Evolutionary conservation across 2,797 vertebrate species (phyloP), one percentile per base, ranked within the genome.

Genomic region (Eleutherodactylus coqui): DNA sequence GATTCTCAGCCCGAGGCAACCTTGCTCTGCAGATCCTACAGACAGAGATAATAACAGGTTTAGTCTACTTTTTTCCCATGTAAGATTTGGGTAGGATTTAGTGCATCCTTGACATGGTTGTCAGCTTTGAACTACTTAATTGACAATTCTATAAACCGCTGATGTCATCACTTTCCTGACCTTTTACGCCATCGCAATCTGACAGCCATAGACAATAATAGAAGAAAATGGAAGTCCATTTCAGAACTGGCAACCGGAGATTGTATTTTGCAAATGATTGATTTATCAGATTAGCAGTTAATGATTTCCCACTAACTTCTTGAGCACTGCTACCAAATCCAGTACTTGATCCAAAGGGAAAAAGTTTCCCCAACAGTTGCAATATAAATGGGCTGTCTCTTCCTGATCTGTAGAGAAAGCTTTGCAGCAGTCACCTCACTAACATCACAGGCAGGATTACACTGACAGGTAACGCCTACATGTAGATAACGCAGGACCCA

Each of bases 1-100:
- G 45, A 70, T 72, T 70, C 36, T 21, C 47, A 27, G 80, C 80
- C 80, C 36, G 32, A 49, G 80, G 80, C 62, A 41, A 27, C 47
- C 51, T 72, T 45, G 70, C 70, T 73, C 43, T 73, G 70, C 70
- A 45, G 70, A 73, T 73, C 70, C 41, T 27, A 73, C 70, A 73
- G 38, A 73, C 70, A 43, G 70, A 73, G 70, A 41, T 73, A 73
- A 45, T 73, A 43, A 43, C 70, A 73, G 70, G 70, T 73, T 73
- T 41, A 70, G 11, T 43, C 17, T 41, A 1, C 17, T 45, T 41
- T 24, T 43, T 41, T 5, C 38, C 69, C 24, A 45, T 45, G 21
- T 73, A 43, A 3, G 14, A 45, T 1, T 45, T 73, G 14, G 43
- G 43, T 73, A 27, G 70, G 38, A 45, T 45, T 73, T 45, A 45